phyloP scores from a whole-genome alignment of 2,797 vertebrate genomes.

The Coccyzus lansbergi region DNA sequence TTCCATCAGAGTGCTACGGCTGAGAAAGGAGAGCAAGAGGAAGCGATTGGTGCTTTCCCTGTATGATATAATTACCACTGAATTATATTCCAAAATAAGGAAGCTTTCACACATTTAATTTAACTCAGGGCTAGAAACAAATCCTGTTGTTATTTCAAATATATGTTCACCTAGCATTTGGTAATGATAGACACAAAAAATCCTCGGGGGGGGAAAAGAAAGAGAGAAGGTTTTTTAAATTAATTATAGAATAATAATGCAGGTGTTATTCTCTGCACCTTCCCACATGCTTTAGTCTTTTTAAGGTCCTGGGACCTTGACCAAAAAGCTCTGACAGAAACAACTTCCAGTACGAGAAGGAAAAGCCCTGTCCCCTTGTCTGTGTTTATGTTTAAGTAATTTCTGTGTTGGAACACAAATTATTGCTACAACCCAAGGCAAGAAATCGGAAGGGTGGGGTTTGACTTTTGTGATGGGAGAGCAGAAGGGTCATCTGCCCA shows the following conservation, averaged over 20 bases:
- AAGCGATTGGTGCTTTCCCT: background rate
- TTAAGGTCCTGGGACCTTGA: background rate
- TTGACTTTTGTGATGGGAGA: background rate
- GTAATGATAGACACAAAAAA: background rate
- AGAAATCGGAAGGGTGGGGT: too few relatives aligned
- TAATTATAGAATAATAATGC: background rate
- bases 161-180: background rate
- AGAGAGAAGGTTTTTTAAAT: background rate
- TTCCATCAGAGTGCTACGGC: fast-evolving
- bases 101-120: background rate
- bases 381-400: background rate
- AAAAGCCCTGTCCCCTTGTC: too few relatives aligned
- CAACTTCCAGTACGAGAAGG: background rate
- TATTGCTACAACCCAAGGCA: background rate
- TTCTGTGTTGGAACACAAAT: background rate
- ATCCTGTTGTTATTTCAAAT: background rate
- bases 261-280: background rate
- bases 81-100: background rate
- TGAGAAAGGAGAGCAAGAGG: background rate
- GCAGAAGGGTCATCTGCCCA: background rate
- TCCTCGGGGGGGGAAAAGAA: too few relatives aligned
- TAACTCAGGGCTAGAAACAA: background rate
- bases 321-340: background rate
- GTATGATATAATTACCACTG: background rate
- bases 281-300: background rate